These are phyloP conservation scores for Monochamus saltuarius DNA, from an alignment of 1,140 invertebrate species.

Conservation along the genomic window DNA sequence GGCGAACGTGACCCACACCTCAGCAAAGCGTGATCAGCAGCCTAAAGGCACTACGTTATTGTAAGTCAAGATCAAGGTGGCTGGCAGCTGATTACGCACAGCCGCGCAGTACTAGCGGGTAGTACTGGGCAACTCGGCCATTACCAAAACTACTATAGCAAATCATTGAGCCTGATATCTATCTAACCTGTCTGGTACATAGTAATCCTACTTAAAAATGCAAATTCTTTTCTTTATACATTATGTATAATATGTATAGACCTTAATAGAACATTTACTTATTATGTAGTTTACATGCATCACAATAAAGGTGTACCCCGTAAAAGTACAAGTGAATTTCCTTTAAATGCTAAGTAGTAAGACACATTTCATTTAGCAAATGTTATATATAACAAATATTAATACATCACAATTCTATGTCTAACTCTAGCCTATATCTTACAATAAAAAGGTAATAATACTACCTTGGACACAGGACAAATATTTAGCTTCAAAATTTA, in stretches of 20 bases:
- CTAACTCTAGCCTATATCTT: constrained; percentile 39
- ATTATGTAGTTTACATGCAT: constrained; percentile 46
- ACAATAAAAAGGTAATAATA: constrained; percentile 29
- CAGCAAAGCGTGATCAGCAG: constrained; percentile 51
- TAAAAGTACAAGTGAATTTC: constrained; percentile 37
- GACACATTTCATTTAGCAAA: constrained; percentile 43
- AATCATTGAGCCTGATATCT: constrained; percentile 8
- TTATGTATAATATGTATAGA: constrained; percentile 23
- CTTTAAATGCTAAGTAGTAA: constrained; percentile 46
- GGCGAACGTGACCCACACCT: constrained; percentile 48
- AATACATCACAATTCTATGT: constrained; percentile 45
- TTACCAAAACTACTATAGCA: constrained; percentile 32
- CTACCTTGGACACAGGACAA: constrained; percentile 34
- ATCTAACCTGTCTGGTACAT: constrained; percentile 33
- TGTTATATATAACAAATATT: constrained; percentile 32
- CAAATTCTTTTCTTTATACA: constrained; percentile 34
- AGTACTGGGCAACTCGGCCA: constrained; percentile 16
- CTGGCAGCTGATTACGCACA: constrained; percentile 50
- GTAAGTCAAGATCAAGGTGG: constrained; percentile 46
- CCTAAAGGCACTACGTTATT: constrained; percentile 52
- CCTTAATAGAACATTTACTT: constrained; percentile 37
- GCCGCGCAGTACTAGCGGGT: constrained; percentile 10
- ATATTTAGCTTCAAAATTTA: constrained; percentile 31
- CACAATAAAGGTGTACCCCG: constrained; percentile 43
- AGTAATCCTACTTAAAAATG: constrained; percentile 49